These are phyloP conservation scores for Chrysotoxum bicinctum DNA, from an alignment of 2,888 invertebrate genomes.

Conservation along the genomic window DNA sequence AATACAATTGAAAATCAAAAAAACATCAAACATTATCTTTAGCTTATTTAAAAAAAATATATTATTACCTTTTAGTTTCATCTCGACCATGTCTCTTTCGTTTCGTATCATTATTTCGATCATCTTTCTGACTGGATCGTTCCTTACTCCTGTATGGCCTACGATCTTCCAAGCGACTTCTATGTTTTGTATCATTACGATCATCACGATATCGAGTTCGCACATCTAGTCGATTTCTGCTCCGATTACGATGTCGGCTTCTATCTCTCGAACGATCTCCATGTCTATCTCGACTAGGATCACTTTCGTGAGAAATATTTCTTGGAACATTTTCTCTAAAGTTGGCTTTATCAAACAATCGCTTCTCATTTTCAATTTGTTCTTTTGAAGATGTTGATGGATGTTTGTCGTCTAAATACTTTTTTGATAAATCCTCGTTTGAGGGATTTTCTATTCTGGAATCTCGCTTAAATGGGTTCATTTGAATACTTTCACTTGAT, in stretches of 20 bases:
- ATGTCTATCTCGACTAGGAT: background rate
- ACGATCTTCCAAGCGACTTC: background rate
- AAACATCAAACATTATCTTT: too few species aligned
- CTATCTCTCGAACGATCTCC: background rate
- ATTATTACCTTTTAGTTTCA: constrained; percentile 23
- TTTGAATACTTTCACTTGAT: background rate
- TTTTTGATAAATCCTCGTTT: background rate
- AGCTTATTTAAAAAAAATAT: too few species aligned
- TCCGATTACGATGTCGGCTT: background rate
- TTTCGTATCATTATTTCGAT: background rate
- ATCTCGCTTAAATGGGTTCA: constrained; percentile 14
- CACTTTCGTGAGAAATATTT: background rate
- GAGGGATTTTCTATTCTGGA: background rate
- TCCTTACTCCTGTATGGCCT: background rate
- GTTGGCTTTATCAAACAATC: background rate
- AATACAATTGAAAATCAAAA: too few species aligned
- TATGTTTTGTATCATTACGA: background rate
- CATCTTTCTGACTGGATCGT: background rate
- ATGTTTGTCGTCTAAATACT: background rate
- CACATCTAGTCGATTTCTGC: background rate
- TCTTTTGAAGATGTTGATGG: background rate
- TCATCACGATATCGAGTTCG: background rate
- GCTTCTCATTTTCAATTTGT: background rate
- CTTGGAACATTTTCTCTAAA: background rate
- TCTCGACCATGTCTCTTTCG: background rate